Evolutionary conservation across 2,797 vertebrate genomes (phyloP), one percentile per base, ranked within the genome.

Genomic region (Chaetodon trifasciatus): DNA sequence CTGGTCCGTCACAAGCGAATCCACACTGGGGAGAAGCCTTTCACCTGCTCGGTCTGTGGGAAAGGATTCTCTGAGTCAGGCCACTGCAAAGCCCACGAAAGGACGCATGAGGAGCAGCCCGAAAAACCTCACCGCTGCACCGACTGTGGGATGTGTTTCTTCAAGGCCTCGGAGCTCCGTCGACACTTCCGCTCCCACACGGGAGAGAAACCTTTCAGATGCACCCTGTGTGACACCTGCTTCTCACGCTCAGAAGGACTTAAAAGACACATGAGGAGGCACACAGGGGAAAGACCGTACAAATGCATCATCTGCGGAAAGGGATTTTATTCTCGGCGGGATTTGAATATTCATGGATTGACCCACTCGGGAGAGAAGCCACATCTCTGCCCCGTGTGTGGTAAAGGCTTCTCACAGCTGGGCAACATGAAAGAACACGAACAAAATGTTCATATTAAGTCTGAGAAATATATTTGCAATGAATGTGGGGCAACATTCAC

Each of bases 371-470:
- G 93, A 1, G 91, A 93, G 85, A 94, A 94, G 35, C 93, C 93
- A 0, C 91, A 94, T 40, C 79, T 92, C 4, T 94, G 93, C 78
- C 89, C 92, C 0, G 88, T 94, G 76, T 94, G 94, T 6, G 93
- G 94, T 0, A 94, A 94, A 88, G 90, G 94, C 58, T 94, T 94
- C 70, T 92, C 94, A 0, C 94, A 94, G 80, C 78, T 93, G 52
- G 92, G 94, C 49, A 94, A 94, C 76, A 93, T 94, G 94, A 93
- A 86, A 40, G 94, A 92, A 24, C 94, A 94, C 1, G 89, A 93
- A 40, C 92, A 92, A 32, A 91, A 91, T 2, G 92, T 94, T 37
- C 94, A 94, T 19, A 87, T 91, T 6, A 93, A 91, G 69, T 82
- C 92, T 0, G 92, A 92, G 16, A 91, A 88, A 0, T 92, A 91